These are phyloP conservation scores for Zapornia atra DNA, from an alignment of 2,113 vertebrate genomes.

Conservation along the genomic window DNA sequence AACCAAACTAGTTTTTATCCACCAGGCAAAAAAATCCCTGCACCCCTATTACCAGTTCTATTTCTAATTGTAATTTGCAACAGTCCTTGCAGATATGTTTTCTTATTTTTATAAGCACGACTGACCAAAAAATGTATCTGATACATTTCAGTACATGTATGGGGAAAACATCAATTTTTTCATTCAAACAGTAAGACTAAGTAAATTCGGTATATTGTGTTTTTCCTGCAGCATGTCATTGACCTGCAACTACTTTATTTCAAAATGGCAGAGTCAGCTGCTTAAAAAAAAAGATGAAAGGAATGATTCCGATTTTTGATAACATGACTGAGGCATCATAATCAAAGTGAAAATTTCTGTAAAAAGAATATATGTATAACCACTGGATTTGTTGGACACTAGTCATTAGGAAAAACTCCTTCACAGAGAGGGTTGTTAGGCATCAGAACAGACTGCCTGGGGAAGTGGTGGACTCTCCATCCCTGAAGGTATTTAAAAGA, in stretches of 20 bases:
- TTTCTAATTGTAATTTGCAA: neutral
- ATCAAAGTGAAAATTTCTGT: conserved; percentile 40
- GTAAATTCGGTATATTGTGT: neutral
- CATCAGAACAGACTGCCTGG: too few relatives aligned
- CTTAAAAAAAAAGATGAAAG: neutral
- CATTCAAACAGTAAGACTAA: neutral
- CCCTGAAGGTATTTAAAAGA: too few relatives aligned
- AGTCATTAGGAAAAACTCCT: too few relatives aligned
- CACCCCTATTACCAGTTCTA: neutral
- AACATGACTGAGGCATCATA: conserved; percentile 32
- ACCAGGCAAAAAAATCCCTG: neutral
- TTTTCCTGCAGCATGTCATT: neutral
- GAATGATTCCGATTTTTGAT: conserved; percentile 33
- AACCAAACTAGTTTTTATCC: neutral
- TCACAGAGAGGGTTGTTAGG: too few relatives aligned
- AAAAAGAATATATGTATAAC: neutral
- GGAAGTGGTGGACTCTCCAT: too few relatives aligned
- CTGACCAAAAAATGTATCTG: neutral
- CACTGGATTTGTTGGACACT: too few relatives aligned
- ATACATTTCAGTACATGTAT: neutral
- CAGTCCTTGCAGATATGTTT: neutral
- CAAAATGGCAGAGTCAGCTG: conserved; percentile 28
- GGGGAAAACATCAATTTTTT: neutral
- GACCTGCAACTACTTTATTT: conserved; percentile 39
- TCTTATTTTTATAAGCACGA: conserved; percentile 18